Evolutionary conservation across 2,113 vertebrate species (phyloP).

Genomic region (Heterotilapia buettikoferi): DNA sequence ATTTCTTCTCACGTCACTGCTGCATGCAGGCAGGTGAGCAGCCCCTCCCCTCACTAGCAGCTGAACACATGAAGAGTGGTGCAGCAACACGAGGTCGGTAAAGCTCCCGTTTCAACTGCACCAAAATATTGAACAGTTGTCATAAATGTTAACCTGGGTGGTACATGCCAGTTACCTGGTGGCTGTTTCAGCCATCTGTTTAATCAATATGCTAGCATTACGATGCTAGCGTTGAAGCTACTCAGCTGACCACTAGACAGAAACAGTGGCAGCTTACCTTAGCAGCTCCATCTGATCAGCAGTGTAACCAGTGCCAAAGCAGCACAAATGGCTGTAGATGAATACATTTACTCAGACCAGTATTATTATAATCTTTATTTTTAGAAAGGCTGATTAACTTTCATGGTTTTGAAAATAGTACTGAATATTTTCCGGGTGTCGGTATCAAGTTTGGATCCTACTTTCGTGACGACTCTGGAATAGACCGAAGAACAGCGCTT

Average conservation of each 20-base stretch:
- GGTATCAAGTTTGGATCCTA: background rate
- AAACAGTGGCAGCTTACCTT: background rate
- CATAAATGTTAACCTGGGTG: background rate
- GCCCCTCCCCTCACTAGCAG: background rate
- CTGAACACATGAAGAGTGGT: background rate
- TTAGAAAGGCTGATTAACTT: background rate
- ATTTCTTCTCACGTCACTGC: background rate
- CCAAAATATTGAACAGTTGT: background rate
- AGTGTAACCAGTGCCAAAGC: background rate
- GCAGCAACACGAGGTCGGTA: background rate
- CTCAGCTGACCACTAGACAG: background rate
- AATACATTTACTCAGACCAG: background rate
- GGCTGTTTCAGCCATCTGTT: background rate
- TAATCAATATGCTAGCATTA: background rate
- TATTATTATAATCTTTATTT: background rate
- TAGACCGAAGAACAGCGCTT: background rate
- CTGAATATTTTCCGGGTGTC: background rate
- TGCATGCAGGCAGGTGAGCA: background rate
- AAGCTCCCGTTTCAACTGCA: background rate
- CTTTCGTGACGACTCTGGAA: background rate
- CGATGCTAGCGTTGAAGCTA: background rate
- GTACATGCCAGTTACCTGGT: accelerated
- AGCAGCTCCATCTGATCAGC: background rate
- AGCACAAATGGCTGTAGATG: background rate
- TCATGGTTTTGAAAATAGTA: background rate